Evolutionary conservation across 1,140 invertebrate species (phyloP), one percentile per base, ranked within the genome.

Genomic region (Teleogryllus occipitalis): DNA sequence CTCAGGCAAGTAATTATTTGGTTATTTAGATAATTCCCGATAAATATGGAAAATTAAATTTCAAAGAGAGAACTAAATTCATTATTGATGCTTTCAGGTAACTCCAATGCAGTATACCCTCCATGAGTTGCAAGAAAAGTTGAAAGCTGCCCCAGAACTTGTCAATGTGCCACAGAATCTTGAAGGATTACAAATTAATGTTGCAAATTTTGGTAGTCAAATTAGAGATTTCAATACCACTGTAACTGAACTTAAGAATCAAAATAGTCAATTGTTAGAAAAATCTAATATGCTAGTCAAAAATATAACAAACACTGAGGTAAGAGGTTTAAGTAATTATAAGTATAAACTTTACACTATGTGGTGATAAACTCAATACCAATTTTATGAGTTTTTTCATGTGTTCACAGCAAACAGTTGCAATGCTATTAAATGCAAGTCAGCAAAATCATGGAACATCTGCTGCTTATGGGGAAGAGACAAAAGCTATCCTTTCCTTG

Each of bases 151-250:
- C 8, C 90, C 90, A 1, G 87, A 89, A 82, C 83, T 91, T 54
- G 88, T 87, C 2, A 89, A 88, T 81, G 87, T 89, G 76, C 90
- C 90, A 47, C 84, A 86, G 76, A 85, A 88, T 76, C 82, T 91
- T 27, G 85, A 87, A 7, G 87, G 86, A 8, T 81, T 91, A 47
- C 86, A 88, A 74, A 85, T 84, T n/a, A 90, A 86, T 79, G 89
- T 91, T 8, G 89, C 87, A 7, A 85, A 87, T 65, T 88, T 91
- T 79, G 90, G 90, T 6, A 90, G 90, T 79, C 88, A 88, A 81
- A 87, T 90, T 80, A 81, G 84, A 49, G 88, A 89, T 80, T 82
- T 89, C 22, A 82, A 83, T 48, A 82, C 83, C 0, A 87, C 85
- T 0, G 85, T 87, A 7, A 82, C 84, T 0, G 83, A 81, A 2